Evolutionary conservation across 1,140 invertebrate genomes (phyloP), one percentile per base, ranked within the genome.

Genomic region (Drosophila simulans): DNA sequence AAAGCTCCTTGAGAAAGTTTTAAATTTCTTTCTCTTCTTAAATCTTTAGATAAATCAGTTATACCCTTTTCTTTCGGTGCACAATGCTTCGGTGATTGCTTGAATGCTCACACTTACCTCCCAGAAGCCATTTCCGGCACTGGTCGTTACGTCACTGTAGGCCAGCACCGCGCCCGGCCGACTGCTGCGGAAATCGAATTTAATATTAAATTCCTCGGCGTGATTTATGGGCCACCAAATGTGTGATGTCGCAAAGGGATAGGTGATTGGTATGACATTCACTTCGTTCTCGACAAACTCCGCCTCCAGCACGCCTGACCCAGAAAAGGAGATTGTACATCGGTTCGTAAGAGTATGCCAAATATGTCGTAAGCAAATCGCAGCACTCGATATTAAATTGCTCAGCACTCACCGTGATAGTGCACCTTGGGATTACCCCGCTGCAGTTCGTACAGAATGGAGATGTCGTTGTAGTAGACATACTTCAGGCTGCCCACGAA

Each of bases 391-490:
- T 62, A 78, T 78, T 75, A 56, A 66, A 80, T 65, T 72, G 58
- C 15, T 25, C 20, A 37, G 39, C 43, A 90, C 90, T 89, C 70
- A 92, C 92, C 94, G 70, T 96, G 96, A 82, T 96, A 96, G 84
- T 96, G 95, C 1, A 97, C 96, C 94, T 97, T 97, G 17, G 95
- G 95, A 92, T 96, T 96, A 60, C 95, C 95, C 73, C 95, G 95
- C 72, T 96, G 95, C 54, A 98, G 92, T 86, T 97, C 96, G 88
- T 98, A 98, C 45, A 98, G 93, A 58, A 98, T 97, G 1, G 97
- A 98, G 15, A 97, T 95, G 77, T 97, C 97, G 91, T 98, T 98
- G 90, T 97, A 97, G 91, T 98, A 98, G 20, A 98, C 97, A 92
- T 98, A 97, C 81, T 98, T 97, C 0, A 98, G 91, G 74, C 96